Evolutionary conservation across 2,888 invertebrate genomes (phyloP), one percentile per base, ranked within the genome.

Genomic region (Lucinisca nassula): DNA sequence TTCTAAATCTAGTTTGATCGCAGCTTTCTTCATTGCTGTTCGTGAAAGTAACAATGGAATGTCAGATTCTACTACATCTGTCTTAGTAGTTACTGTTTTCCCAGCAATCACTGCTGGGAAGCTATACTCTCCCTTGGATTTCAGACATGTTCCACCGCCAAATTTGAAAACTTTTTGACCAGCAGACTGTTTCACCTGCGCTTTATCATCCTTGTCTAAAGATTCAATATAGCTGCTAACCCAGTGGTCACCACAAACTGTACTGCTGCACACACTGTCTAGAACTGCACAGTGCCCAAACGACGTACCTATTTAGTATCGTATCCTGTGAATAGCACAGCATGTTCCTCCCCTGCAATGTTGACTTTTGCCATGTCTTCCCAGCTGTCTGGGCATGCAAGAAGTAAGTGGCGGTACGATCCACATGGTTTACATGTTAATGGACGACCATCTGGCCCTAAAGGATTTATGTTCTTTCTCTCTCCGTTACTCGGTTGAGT

Each of bases 1-100:
- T 45, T 81, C 81, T 10, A 81, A 24, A 27, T 74, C 45, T 45
- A 45, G 51, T 58, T 80, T 82, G 3, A 85, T 58, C 1, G 49
- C 51, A 24, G 73, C 84, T 30, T 51, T 84, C 79, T 85, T 86
- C 86, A 88, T 88, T 24, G 86, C 74, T 27, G 55, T 58, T 77
- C 83, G 58, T 1, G 82, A 82, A 14, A 87, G 75, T 51, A 87
- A 49, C n/a, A 89, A 67, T 17, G 85, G 84, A 37, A 90, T 88
- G 38, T 88, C 88, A n/a, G 81, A 89, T 21, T 88, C 88, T n/a
- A 88, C 83, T 0, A 88, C 84, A 80, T 88, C 82, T 55, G 86
- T 87, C 58, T 80, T 87, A 0, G 89, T 78, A 17, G 35, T 81
- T 8, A 88, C 85, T 6, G 61, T 30, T n/a, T n/a, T n/a, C n/a